Evolutionary conservation across 1,140 invertebrate genomes (phyloP).

Genomic region (Ceratina australensis): DNA sequence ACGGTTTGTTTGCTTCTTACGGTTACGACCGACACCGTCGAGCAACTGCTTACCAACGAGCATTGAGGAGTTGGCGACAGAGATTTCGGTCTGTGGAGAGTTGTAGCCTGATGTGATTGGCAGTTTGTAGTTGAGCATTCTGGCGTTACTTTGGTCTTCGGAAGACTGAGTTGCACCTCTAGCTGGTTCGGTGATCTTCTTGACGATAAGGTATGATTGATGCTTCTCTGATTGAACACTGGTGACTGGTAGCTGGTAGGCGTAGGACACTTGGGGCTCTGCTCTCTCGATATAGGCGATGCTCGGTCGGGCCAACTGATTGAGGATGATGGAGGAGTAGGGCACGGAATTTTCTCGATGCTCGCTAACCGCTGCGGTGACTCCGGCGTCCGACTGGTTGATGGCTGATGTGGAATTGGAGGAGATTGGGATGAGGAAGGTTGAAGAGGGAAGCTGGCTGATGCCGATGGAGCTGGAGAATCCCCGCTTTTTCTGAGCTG

Average conservation of each 20-base stretch:
- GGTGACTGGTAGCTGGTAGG: constrained; percentile 56
- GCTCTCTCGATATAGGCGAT: constrained; percentile 60
- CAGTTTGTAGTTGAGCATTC: constrained; percentile 59
- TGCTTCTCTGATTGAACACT: constrained; percentile 55
- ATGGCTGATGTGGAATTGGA: constrained; percentile 44
- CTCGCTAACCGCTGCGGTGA: constrained; percentile 47
- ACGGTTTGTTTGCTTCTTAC: constrained; percentile 58
- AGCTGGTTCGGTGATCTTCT: constrained; percentile 64
- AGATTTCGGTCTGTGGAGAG: constrained; percentile 45
- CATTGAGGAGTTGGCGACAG: constrained; percentile 47
- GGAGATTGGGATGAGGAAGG: constrained; percentile 75
- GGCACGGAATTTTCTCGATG: constrained; percentile 49
- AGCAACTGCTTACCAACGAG: constrained; percentile 49
- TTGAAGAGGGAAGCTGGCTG: constrained; percentile 73
- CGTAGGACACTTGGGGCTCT: constrained; percentile 53
- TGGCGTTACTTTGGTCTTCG: constrained; percentile 45
- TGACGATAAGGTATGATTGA: constrained; percentile 72
- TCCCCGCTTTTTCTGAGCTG: constrained; percentile 64
- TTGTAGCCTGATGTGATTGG: constrained; percentile 53
- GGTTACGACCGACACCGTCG: constrained; percentile 28
- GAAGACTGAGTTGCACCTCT: constrained; percentile 45
- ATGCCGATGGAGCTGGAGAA: constrained; percentile 65
- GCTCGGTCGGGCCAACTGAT: constrained; percentile 58
- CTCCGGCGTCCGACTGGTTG: constrained; percentile 44
- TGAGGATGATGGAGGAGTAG: constrained; percentile 61